phyloP scores from a whole-genome alignment of 2,113 vertebrate species.

The Rhynchomys soricoides region DNA sequence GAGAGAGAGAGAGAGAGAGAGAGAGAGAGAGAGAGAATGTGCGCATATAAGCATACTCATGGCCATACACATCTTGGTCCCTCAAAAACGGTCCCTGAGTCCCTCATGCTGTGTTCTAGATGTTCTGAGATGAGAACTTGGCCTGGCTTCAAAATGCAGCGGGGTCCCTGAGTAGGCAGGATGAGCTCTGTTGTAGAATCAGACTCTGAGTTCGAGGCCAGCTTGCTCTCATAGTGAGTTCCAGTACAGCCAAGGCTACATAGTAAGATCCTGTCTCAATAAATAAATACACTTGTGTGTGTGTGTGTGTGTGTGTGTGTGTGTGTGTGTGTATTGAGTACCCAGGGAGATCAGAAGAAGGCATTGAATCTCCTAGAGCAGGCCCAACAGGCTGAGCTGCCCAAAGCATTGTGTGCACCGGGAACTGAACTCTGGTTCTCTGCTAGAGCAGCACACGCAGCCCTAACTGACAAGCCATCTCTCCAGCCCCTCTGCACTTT shows the following conservation, averaged over 20 bases:
- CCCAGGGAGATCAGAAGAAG: neutral
- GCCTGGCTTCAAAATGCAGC: slow-evolving; percentile 8
- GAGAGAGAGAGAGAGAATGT: no score
- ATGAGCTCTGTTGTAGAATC: neutral
- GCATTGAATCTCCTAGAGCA: neutral
- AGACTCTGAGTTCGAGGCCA: neutral
- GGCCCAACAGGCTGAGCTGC: neutral
- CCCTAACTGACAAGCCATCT: no score
- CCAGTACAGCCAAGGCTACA: neutral
- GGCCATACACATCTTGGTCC: neutral
- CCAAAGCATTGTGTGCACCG: no score
- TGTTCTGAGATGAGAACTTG: neutral
- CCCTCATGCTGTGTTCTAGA: slow-evolving; percentile 26
- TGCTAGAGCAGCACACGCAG: no score
- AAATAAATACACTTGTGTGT: neutral
- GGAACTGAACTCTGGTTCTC: neutral
- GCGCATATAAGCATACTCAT: neutral
- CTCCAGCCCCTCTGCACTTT: neutral
- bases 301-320: neutral
- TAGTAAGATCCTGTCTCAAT: neutral
- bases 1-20: no score
- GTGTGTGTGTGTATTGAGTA: no score
- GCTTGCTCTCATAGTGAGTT: neutral
- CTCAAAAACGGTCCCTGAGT: slow-evolving; percentile 19
- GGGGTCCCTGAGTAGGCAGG: neutral